Evolutionary conservation across 1,140 invertebrate species (phyloP).

Genomic region (Drosophila grimshawi): DNA sequence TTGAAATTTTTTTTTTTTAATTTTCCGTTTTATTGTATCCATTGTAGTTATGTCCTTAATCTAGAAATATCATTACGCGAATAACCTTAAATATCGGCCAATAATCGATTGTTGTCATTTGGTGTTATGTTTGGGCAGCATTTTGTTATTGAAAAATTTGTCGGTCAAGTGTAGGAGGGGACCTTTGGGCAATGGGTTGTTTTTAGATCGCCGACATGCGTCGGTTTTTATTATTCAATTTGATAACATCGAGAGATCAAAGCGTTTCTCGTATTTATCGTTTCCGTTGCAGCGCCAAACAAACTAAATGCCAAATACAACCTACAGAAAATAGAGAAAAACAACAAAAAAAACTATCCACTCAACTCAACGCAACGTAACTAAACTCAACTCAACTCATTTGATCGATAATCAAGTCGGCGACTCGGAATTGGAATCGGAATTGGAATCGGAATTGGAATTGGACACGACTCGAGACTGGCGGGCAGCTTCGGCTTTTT

Average conservation of each 20-base stretch:
- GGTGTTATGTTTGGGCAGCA: conserved; percentile 36
- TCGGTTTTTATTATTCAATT: conserved; percentile 60
- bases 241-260: conserved; percentile 67
- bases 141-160: conserved; percentile 64
- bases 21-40: background rate
- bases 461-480: conserved; percentile 15
- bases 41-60: background rate
- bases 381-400: background rate
- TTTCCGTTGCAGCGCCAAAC: conserved; percentile 48
- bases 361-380: background rate
- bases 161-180: conserved; percentile 8
- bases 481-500: conserved; percentile 23
- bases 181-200: background rate
- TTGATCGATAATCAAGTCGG: conserved; percentile 46
- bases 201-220: conserved; percentile 26
- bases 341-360: background rate
- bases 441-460: conserved; percentile 5
- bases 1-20: background rate
- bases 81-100: background rate
- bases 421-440: conserved; percentile 27
- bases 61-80: too few relatives aligned
- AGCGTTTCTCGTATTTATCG: conserved; percentile 62
- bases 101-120: conserved; percentile 51
- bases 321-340: background rate
- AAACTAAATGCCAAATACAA: conserved; percentile 11